Percentiles rank a stretch among this genome's conserved stretches.
These are phyloP conservation scores for Arctocebus calabarensis DNA, from an alignment of 2,797 vertebrate genomes.

Conservation along the genomic window DNA sequence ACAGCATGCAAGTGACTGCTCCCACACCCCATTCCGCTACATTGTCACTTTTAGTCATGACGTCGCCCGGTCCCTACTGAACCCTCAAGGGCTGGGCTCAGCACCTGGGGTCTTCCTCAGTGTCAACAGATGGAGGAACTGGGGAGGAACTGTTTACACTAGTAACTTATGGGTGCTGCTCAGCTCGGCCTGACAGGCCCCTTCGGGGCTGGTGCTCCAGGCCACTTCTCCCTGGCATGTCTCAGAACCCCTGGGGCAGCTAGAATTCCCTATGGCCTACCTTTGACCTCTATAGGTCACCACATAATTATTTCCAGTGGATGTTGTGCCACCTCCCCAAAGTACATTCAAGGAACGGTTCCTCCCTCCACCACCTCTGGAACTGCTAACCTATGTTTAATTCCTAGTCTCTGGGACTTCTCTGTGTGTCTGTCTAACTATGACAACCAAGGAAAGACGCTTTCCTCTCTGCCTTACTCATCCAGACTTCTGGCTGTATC, in stretches of 20 bases:
- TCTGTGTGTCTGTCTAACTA: not conserved
- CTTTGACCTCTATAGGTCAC: not conserved
- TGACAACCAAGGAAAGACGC: not conserved
- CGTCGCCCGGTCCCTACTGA: not conserved
- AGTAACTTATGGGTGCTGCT: not conserved
- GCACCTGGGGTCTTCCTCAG: not conserved
- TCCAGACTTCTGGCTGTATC: not conserved
- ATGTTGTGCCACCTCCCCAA: not conserved
- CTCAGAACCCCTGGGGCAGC: not conserved
- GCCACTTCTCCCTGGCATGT: not conserved
- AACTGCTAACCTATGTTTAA: not conserved
- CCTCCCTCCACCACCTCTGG: not conserved
- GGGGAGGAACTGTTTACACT: not conserved
- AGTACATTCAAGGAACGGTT: not conserved
- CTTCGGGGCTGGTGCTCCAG: not conserved
- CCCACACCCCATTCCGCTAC: not conserved
- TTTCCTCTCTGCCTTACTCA: not conserved
- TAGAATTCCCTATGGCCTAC: not conserved
- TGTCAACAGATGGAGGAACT: not conserved
- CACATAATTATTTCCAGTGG: not conserved
- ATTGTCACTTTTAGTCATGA: constrained; percentile 3
- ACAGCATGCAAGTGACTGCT: not conserved
- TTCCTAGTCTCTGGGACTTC: not conserved
- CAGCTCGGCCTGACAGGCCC: not conserved
- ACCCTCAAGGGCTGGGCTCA: not conserved